Evolutionary conservation across 2,113 vertebrate genomes (phyloP).

Genomic region (Propithecus coquereli): DNA sequence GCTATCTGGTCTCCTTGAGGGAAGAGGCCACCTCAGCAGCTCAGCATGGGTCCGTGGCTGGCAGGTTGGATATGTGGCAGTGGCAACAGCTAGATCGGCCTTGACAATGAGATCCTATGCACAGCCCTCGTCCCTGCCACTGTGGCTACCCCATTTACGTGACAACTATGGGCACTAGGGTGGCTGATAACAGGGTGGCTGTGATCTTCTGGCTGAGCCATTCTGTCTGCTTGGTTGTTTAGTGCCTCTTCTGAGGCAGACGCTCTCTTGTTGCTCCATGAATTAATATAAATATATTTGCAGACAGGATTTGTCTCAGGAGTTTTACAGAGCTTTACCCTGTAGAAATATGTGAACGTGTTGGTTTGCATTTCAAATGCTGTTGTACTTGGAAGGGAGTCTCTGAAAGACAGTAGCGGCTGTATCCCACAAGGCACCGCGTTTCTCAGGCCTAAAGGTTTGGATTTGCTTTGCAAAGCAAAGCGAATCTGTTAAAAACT

Average conservation of each 20-base stretch:
- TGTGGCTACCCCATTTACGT: accelerated
- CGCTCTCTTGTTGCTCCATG: too few species aligned
- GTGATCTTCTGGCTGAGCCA: neutral
- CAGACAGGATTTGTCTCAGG: too few species aligned
- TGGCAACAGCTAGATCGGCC: neutral
- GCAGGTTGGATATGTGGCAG: neutral
- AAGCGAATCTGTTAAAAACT: too few species aligned
- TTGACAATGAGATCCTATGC: accelerated
- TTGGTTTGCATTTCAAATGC: too few species aligned
- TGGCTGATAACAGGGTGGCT: neutral
- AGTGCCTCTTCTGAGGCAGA: neutral
- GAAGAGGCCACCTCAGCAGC: neutral
- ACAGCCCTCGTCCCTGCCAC: neutral
- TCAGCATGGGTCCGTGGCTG: neutral
- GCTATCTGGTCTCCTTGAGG: neutral
- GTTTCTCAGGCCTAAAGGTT: too few species aligned
- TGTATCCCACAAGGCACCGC: too few species aligned
- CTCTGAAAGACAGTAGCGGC: too few species aligned
- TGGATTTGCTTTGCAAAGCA: too few species aligned
- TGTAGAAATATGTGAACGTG: too few species aligned
- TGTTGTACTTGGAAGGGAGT: too few species aligned
- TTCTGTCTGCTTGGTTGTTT: neutral
- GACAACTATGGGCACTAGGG: neutral
- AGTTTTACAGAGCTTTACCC: too few species aligned
- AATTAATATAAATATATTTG: too few species aligned